Conservation (phyloP, 2,888 invertebrate genomes). For the Lepidocyrtoides sp. region DNA sequence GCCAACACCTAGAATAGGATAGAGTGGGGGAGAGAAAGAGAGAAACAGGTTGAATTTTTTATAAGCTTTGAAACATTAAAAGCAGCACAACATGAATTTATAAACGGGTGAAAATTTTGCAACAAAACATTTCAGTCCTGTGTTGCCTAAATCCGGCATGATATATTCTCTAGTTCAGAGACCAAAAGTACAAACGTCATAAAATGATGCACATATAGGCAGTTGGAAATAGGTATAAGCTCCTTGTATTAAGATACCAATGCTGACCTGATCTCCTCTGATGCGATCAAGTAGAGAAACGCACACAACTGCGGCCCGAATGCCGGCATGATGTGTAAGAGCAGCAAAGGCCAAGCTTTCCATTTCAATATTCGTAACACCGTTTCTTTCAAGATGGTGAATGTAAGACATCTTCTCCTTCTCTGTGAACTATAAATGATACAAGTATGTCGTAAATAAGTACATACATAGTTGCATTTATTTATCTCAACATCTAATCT, state of each 20-base stretch:
- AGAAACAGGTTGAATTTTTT: background rate
- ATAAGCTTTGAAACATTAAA: background rate
- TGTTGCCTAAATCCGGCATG: background rate
- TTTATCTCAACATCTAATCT: no score
- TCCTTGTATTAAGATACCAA: background rate
- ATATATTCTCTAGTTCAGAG: no score
- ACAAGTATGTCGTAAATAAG: background rate
- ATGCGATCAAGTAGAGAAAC: constrained; percentile 97
- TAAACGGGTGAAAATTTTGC: background rate
- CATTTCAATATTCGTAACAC: constrained; percentile 99
- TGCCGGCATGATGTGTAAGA: constrained; percentile 96
- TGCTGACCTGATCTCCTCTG: constrained; percentile 96
- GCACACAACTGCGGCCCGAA: constrained; percentile 97
- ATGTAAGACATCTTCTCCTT: constrained; percentile 97
- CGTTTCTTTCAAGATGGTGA: constrained; percentile 91
- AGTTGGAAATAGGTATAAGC: background rate
- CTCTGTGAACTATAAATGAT: constrained; percentile 89
- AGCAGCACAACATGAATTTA: background rate
- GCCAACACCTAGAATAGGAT: constrained; percentile 90
- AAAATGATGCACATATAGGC: no score
- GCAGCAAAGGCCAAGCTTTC: constrained; percentile 98
- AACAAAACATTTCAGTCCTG: background rate
- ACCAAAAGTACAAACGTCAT: no score
- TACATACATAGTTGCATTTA: background rate
- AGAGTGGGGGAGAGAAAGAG: background rate